Evolutionary conservation across 2,888 invertebrate genomes (phyloP), one percentile per base, ranked within the genome.

Genomic region (Tetranychus piercei): DNA sequence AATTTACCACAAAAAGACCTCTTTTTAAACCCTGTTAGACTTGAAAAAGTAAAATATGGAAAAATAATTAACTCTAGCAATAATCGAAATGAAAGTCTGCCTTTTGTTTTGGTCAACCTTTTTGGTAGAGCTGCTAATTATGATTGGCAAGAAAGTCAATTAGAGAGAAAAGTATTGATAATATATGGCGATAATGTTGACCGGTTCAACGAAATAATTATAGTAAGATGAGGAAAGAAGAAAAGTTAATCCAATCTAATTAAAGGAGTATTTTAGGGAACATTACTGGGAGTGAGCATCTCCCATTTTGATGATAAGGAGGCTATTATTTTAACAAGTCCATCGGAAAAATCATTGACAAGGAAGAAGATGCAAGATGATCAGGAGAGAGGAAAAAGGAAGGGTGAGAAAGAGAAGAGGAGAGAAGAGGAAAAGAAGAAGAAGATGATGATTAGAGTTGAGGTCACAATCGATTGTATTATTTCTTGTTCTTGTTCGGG

Each of bases 251-350:
- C 55, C 55, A 55, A 55, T 55, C 55, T 55, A 55, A 55, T 55
- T 55, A 55, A 55, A 15, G 6, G 15, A 55, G 15, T 15, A 15
- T 15, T 55, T 55, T 9, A 6, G 55, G 1, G 6, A 15, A 55
- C 3, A 15, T 15, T 55, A 55, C 15, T 55, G 55, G 23, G 34
- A 69, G 69, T 22, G 6, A 22, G 15, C 1, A 20, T 69, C 69
- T 20, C 34, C 34, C 69, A 22, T 23, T 69, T 55, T 55, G 5
- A 55, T 55, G 34, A 55, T 15, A 6, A 45, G 45, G 45, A 55
- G 55, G 6, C 55, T 55, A 55, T 55, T 55, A 55, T 55, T 55
- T 55, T 20, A 69, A 69, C 69, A 69, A 69, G 69, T 69, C 69
- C 23, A 23, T 11, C n/a, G 22, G 23, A 69, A 23, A n/a, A 2